These are phyloP conservation scores for Columba livia DNA, from an alignment of 2,113 vertebrate genomes.

Conservation along the genomic window DNA sequence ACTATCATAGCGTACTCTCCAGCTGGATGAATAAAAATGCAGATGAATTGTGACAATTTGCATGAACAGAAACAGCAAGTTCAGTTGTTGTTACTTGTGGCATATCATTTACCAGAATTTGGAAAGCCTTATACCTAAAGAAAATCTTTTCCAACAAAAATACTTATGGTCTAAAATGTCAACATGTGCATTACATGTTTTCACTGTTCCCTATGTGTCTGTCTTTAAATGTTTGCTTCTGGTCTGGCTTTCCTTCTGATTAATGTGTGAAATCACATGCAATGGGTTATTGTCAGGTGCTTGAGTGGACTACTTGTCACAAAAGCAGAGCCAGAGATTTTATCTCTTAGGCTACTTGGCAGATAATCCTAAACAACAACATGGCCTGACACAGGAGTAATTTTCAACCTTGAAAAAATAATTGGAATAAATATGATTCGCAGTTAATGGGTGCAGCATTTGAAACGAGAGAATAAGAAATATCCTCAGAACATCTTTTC, in stretches of 20 bases:
- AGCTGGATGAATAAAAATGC: neutral
- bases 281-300: neutral
- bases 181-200: fast-evolving
- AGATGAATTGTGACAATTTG: neutral
- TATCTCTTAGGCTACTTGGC: neutral
- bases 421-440: constrained; percentile 34
- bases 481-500: neutral
- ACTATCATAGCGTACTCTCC: neutral
- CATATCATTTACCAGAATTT: neutral
- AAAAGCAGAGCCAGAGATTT: neutral
- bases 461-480: neutral
- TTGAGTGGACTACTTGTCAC: neutral
- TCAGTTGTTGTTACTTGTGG: neutral
- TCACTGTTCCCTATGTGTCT: neutral
- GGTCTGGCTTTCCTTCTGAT: neutral
- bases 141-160: neutral
- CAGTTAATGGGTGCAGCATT: constrained; percentile 5
- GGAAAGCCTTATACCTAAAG: neutral
- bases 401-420: neutral
- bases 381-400: neutral
- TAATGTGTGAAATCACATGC: neutral
- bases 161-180: neutral
- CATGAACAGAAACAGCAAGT: neutral
- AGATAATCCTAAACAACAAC: neutral
- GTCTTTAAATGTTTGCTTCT: neutral